Conservation (phyloP, 2,888 invertebrate genomes). For the Agrotis puta region DNA sequence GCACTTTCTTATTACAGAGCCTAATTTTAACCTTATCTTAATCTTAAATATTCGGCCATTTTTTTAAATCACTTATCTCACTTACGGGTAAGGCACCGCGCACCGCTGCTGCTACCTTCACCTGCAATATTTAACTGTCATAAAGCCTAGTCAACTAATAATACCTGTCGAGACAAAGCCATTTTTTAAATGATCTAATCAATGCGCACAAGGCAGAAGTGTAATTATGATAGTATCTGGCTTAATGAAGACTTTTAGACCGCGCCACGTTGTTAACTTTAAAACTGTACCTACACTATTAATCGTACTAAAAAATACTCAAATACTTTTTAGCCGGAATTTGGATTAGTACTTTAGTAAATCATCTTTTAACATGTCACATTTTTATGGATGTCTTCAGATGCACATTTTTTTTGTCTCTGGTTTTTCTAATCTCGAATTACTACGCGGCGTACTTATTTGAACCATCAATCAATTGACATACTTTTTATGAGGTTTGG, state of each 20-base stretch:
- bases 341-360: no score
- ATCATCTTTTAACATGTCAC: neutral
- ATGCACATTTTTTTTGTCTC: no score
- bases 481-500: no score
- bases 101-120: slow-evolving; percentile 13
- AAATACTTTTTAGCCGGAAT: neutral
- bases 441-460: no score
- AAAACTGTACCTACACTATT: no score
- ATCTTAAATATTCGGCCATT: slow-evolving; percentile 2
- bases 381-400: no score
- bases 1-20: no score
- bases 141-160: slow-evolving; percentile 23
- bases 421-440: no score
- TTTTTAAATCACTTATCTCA: slow-evolving; percentile 24
- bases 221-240: slow-evolving; percentile 13
- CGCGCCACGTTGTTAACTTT: neutral
- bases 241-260: neutral
- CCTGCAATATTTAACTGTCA: slow-evolving; percentile 17
- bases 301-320: neutral
- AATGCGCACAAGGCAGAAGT: slow-evolving; percentile 1
- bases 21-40: no score
- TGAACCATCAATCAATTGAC: no score
- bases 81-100: slow-evolving; percentile 6
- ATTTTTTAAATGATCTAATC: neutral
- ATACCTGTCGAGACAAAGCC: slow-evolving; percentile 7